These are phyloP conservation scores for Osedax frankpressi DNA, from an alignment of 2,888 invertebrate genomes.

Conservation along the genomic window DNA sequence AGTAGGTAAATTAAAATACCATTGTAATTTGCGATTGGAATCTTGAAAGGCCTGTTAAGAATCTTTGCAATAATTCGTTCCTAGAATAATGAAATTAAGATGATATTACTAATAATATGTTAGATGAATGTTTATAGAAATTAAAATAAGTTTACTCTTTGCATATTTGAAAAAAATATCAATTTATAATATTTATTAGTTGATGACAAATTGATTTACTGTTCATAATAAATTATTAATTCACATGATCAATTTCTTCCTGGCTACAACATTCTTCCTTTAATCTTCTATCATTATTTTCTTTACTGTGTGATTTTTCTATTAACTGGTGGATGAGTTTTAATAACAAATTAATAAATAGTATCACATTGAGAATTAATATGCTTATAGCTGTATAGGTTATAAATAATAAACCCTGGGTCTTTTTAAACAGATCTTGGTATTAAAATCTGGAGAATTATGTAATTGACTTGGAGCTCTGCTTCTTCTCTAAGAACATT, in stretches of 20 bases:
- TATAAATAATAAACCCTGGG: background rate
- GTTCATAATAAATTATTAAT: no score
- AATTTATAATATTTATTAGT: no score
- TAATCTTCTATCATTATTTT: no score
- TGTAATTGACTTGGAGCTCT: background rate
- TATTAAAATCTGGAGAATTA: background rate
- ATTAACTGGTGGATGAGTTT: no score
- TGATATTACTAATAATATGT: background rate
- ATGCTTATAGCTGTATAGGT: background rate
- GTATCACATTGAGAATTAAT: no score
- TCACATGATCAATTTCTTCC: no score
- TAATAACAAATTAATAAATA: no score
- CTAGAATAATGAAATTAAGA: conserved; percentile 50
- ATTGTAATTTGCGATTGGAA: conserved; percentile 76
- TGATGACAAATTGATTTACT: no score
- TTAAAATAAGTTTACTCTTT: background rate
- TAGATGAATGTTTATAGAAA: background rate
- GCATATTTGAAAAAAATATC: background rate
- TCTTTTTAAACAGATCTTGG: background rate
- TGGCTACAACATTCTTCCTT: no score
- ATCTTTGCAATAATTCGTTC: conserved; percentile 71
- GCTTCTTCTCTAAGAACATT: no score
- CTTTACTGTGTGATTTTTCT: no score
- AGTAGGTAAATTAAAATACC: conserved; percentile 31
- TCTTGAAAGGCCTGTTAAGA: conserved; percentile 70